Base-by-base conservation (phyloP, 2,113 vertebrate genomes). In the Synodontis membranacea region DNA sequence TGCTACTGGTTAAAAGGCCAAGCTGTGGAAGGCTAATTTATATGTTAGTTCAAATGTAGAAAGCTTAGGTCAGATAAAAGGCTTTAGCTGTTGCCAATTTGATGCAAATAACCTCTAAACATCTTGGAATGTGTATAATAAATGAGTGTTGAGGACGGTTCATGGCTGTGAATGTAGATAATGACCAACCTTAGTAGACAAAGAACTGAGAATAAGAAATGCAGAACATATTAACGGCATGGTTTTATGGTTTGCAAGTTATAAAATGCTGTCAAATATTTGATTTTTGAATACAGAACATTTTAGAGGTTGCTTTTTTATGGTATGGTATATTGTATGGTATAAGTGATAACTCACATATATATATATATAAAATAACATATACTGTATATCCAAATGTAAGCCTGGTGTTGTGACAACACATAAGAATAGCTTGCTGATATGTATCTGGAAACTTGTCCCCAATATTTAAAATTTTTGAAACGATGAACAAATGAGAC, bases 251-350 rank as follows among this genome's bases (percentile, higher is more conserved):
- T 42, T 39, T 39, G 19, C n/a, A 64, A 31, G n/a, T 64, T 31
- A n/a, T 64, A 31, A 64, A 12, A 64, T 64, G n/a, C n/a, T n/a
- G n/a, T n/a, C n/a, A n/a, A n/a, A n/a, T n/a, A n/a, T n/a, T n/a
- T n/a, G n/a, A n/a, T n/a, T n/a, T n/a, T n/a, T n/a, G n/a, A 44
- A 81, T 68, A 86, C 7, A 82, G 34, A 37, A 37, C 31, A 68
- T 37, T 31, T 64, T 64, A 68, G 31, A 17, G 5, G 34, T 34
- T 34, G 31, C 31, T 31, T 72, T 88, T 64, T 88, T 86, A 68
- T 64, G 34, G 64, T n/a, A n/a, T 75, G 58, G 12, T 4, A 50
- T 72, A 34, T 34, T 0, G 5, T 80, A 44, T 72, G 23, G 39
- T 44, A 44, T 44, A 75, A 7, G 5, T 6, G 12, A 75, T n/a